These are phyloP conservation scores for Ormyrus nitidulus DNA, from an alignment of 2,888 invertebrate species.

Conservation along the genomic window DNA sequence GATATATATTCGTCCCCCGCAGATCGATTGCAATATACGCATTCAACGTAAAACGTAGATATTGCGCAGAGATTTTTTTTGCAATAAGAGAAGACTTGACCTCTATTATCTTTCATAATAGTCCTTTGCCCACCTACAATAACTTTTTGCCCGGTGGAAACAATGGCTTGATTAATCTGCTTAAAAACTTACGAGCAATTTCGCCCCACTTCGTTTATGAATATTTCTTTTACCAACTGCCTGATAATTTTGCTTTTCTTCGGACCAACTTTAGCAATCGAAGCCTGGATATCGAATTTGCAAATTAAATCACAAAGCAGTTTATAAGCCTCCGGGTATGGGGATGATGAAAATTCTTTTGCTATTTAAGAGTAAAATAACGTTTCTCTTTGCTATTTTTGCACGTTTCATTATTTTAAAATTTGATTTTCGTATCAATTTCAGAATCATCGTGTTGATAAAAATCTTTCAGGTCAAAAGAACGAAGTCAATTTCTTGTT, in stretches of 20 bases:
- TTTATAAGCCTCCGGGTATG: too few species aligned
- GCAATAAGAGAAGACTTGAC: conserved; percentile 26
- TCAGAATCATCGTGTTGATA: too few species aligned
- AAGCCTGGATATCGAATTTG: conserved; percentile 14
- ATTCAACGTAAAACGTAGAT: conserved; percentile 39
- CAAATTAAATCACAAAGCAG: conserved; percentile 18
- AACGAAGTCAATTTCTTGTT: too few species aligned
- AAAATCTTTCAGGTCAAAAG: too few species aligned
- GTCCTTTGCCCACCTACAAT: not conserved
- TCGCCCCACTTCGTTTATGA: conserved; percentile 6
- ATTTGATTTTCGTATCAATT: too few species aligned
- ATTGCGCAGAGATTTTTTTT: conserved; percentile 22
- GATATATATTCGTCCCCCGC: conserved; percentile 24
- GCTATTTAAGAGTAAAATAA: too few species aligned
- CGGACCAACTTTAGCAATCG: not conserved
- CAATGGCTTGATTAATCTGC: conserved; percentile 26
- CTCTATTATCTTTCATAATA: conserved; percentile 33
- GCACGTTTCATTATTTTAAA: too few species aligned
- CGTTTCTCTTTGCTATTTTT: too few species aligned
- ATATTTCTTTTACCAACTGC: conserved; percentile 38
- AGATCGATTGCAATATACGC: conserved; percentile 39
- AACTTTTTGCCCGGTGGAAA: conserved; percentile 21
- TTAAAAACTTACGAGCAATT: conserved; percentile 4
- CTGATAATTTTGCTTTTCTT: conserved; percentile 40
- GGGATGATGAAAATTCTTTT: too few species aligned